A percentile compares a stretch with the other conserved stretches of the same genome.
These are phyloP conservation scores for Myotis lucifugus DNA, from an alignment of 2,113 vertebrate species.

Conservation along the genomic window DNA sequence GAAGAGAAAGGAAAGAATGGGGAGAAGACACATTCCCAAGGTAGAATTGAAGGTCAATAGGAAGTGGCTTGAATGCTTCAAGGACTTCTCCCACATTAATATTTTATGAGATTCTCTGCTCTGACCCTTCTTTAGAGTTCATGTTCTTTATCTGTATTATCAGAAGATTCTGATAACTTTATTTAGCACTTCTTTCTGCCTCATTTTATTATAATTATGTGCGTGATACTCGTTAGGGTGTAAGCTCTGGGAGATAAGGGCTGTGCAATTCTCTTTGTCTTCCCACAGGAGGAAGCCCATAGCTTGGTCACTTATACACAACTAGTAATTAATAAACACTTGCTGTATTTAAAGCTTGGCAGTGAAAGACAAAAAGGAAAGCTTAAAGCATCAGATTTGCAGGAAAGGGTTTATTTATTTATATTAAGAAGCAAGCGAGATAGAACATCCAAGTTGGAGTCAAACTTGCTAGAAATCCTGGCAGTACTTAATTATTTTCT, in stretches of 20 bases:
- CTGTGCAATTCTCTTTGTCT: slow-evolving; percentile 18
- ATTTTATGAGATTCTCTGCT: slow-evolving; percentile 31
- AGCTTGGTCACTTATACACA: slow-evolving; percentile 24
- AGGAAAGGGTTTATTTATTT: slow-evolving; percentile 36
- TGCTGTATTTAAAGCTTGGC: slow-evolving; percentile 53
- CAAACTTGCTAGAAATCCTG: slow-evolving; percentile 60
- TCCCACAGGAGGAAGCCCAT: background rate
- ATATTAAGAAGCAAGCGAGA: slow-evolving; percentile 40
- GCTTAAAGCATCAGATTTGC: slow-evolving; percentile 22
- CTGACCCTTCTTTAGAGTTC: background rate
- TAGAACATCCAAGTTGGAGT: slow-evolving; percentile 46
- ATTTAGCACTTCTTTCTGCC: background rate
- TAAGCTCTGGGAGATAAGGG: slow-evolving; percentile 6
- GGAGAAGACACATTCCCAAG: background rate
- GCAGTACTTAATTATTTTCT: slow-evolving; percentile 7
- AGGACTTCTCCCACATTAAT: background rate
- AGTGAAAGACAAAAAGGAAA: slow-evolving; percentile 49
- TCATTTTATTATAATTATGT: slow-evolving; percentile 40
- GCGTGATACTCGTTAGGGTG: background rate
- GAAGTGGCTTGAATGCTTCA: background rate
- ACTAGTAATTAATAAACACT: slow-evolving; percentile 44
- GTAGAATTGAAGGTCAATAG: background rate
- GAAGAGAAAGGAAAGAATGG: background rate
- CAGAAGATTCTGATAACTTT: slow-evolving; percentile 27
- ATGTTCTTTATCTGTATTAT: slow-evolving; percentile 19